phyloP scores from a whole-genome alignment of 1,140 invertebrate genomes.

The Gonatopus flavifemur region DNA sequence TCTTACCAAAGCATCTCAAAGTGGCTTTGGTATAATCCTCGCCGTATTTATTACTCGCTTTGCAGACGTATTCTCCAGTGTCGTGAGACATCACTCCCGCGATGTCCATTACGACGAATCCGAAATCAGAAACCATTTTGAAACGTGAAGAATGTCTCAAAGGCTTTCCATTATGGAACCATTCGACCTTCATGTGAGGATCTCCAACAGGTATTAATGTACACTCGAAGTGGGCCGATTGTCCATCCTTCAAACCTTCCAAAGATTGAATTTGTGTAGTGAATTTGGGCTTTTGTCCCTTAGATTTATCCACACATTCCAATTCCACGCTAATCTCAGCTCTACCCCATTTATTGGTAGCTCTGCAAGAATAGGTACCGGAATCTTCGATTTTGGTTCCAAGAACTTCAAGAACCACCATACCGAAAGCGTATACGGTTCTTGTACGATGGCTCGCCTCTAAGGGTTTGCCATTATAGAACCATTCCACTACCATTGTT shows the following conservation, averaged over 20 bases:
- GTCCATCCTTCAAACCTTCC: conserved; percentile 85
- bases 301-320: conserved; percentile 81
- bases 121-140: conserved; percentile 94
- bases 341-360: conserved; percentile 85
- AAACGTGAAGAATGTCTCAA: conserved; percentile 87
- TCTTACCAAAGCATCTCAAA: conserved; percentile 79
- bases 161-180: conserved; percentile 91
- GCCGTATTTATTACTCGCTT: conserved; percentile 86
- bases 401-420: conserved; percentile 91
- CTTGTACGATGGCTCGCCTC: conserved; percentile 87
- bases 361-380: conserved; percentile 82
- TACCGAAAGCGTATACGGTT: conserved; percentile 92
- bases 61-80: conserved; percentile 89
- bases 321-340: conserved; percentile 83
- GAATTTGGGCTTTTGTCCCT: conserved; percentile 84
- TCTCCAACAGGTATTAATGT: conserved; percentile 90
- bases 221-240: conserved; percentile 91
- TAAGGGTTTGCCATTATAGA: conserved; percentile 87
- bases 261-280: conserved; percentile 84
- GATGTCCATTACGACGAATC: conserved; percentile 94
- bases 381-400: conserved; percentile 87
- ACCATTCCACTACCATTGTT: conserved; percentile 97
- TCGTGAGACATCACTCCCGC: conserved; percentile 92
- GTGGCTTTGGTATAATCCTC: conserved; percentile 84
- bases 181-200: conserved; percentile 92